Base-by-base conservation (phyloP, 2,113 vertebrate genomes). In the Alosa alosa region DNA sequence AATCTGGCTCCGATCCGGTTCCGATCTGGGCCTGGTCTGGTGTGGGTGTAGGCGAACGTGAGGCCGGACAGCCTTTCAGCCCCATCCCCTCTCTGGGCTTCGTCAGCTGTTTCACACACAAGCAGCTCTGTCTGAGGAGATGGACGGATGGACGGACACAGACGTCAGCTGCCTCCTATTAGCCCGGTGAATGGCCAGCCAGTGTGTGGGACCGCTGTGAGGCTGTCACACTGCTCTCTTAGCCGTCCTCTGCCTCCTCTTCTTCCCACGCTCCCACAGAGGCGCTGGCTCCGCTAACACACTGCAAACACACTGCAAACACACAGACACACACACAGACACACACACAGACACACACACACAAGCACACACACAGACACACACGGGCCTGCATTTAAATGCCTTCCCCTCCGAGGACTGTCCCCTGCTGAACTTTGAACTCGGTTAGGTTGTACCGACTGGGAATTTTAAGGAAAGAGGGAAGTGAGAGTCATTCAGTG, bases 161-260 rank as follows among this genome's bases (percentile, higher is more conserved):
- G 18, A 8, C 36, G 82, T 83, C 86, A 83, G 82, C 47, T 86
- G 31, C 49, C n/a, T 83, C 82, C 9, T 82, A 83, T 86, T 83
- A 86, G 46, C 7, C 31, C 39, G n/a, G 25, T 83, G 81, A 45
- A 85, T 18, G 44, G 1, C 18, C 47, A 22, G 81, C 45, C 31
- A 6, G 31, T 83, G 72, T 52, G 49, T 41, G 44, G 8, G 20
- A 31, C 31, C 25, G 17, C 68, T 78, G 64, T 31, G n/a, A 9
- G 6, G 8, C n/a, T 10, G 10, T 81, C 84, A 75, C 49, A 39
- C 41, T 44, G 45, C 45, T 81, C 49, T 22, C 25, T 75, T 57
- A 36, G 4, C 36, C 20, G 13, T 1, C 82, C 31, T 39, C 11
- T 8, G 36, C 49, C 8, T 17, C 9, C 25, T 17, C 6, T 36